phyloP scores from a whole-genome alignment of 2,113 vertebrate genomes.

The Ginglymostoma cirratum region DNA sequence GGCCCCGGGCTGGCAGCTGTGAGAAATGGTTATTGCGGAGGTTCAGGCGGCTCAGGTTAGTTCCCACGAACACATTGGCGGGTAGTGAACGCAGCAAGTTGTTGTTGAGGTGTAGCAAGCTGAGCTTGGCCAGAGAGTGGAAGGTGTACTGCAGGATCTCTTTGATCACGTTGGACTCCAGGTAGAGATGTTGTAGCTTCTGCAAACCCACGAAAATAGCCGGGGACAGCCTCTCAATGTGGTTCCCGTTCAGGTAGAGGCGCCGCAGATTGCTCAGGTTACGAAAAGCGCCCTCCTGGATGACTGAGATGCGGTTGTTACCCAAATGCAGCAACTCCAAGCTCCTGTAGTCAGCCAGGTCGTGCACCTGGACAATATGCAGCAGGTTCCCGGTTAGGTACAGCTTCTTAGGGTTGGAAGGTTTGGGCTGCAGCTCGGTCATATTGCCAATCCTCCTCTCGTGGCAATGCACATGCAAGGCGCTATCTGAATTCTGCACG shows the following conservation, averaged over 20 bases:
- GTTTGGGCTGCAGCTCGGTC: conserved; percentile 82
- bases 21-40: conserved; percentile 96
- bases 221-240: conserved; percentile 82
- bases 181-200: conserved; percentile 90
- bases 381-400: conserved; percentile 95
- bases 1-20: conserved; percentile 77
- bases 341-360: conserved; percentile 79
- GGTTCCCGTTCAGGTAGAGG: conserved; percentile 95
- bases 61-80: conserved; percentile 79
- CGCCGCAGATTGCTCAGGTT: conserved; percentile 87
- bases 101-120: conserved; percentile 93
- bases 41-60: conserved; percentile 88
- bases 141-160: conserved; percentile 86
- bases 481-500: conserved; percentile 85
- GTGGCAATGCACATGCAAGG: conserved; percentile 91
- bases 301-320: conserved; percentile 86
- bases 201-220: conserved; percentile 82
- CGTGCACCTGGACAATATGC: conserved; percentile 76
- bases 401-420: conserved; percentile 91
- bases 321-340: conserved; percentile 91
- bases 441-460: conserved; percentile 88
- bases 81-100: conserved; percentile 85
- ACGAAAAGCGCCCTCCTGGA: conserved; percentile 90
- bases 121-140: conserved; percentile 79
- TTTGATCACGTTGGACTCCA: conserved; percentile 98